These are phyloP conservation scores for Cataglyphis hispanica DNA, from an alignment of 1,140 invertebrate species.

Conservation along the genomic window DNA sequence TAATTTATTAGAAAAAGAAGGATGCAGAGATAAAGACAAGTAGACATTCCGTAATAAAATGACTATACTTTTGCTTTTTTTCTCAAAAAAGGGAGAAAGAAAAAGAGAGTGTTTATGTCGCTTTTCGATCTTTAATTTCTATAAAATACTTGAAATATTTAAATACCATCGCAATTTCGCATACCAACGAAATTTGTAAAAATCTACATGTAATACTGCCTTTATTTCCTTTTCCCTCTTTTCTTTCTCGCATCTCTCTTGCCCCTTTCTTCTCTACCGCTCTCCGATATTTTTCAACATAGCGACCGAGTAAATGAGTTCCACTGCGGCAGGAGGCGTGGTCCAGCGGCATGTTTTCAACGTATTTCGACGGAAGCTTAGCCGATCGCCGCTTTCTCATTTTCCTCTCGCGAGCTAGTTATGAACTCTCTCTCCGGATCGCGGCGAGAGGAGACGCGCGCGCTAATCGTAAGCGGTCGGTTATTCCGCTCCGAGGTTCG, in stretches of 20 bases:
- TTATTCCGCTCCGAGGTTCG: constrained; percentile 36
- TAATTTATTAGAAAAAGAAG: neutral
- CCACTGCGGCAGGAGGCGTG: constrained; percentile 65
- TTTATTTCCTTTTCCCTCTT: neutral
- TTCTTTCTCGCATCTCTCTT: neutral
- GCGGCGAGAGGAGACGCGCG: constrained; percentile 54
- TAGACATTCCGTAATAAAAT: neutral
- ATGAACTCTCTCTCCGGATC: constrained; percentile 50
- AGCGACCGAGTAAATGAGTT: constrained; percentile 37
- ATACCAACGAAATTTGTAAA: neutral
- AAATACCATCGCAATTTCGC: neutral
- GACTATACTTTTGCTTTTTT: neutral
- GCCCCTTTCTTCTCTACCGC: neutral
- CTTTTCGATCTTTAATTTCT: neutral
- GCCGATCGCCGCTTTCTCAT: constrained; percentile 68
- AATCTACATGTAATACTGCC: neutral
- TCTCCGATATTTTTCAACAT: constrained; percentile 34
- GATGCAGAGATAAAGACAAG: neutral
- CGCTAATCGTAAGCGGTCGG: constrained; percentile 69
- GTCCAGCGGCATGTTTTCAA: constrained; percentile 66
- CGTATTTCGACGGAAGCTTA: constrained; percentile 70
- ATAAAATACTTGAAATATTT: neutral
- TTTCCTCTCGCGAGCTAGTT: constrained; percentile 61
- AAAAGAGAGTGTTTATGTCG: too few relatives aligned
- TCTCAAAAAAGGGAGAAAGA: too few relatives aligned